A percentile compares a stretch with the other conserved stretches of the same genome.
Evolutionary conservation across 1,140 invertebrate species (phyloP).

Genomic region (Batillaria attramentaria): DNA sequence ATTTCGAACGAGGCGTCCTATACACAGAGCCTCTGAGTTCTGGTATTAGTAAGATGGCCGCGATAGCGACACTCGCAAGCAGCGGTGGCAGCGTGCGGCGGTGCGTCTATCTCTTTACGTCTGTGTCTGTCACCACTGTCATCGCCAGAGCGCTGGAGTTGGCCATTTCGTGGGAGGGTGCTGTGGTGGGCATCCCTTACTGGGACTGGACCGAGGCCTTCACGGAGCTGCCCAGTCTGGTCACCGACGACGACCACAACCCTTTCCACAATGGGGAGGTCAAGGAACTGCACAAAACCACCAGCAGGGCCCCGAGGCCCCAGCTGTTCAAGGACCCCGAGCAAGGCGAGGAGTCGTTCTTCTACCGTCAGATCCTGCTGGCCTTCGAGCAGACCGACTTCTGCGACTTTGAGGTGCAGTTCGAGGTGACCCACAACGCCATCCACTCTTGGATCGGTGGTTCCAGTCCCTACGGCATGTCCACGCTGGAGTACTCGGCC

Average conservation of each 20-base stretch:
- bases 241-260: slow-evolving; percentile 39
- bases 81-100: too few relatives aligned
- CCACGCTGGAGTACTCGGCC: slow-evolving; percentile 47
- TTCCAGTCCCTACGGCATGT: slow-evolving; percentile 42
- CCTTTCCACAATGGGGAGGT: slow-evolving; percentile 38
- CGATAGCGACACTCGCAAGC: too few relatives aligned
- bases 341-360: slow-evolving; percentile 35
- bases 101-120: too few relatives aligned
- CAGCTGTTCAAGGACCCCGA: slow-evolving; percentile 35
- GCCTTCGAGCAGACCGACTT: slow-evolving; percentile 45
- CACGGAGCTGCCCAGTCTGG: slow-evolving; percentile 35
- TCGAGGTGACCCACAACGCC: too few relatives aligned
- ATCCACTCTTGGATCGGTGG: slow-evolving; percentile 48
- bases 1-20: too few relatives aligned
- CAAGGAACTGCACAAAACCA: slow-evolving; percentile 21
- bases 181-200: slow-evolving; percentile 43
- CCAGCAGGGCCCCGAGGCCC: slow-evolving; percentile 28
- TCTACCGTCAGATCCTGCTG: slow-evolving; percentile 38
- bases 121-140: too few relatives aligned
- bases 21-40: too few relatives aligned
- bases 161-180: slow-evolving; percentile 4
- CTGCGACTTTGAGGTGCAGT: slow-evolving; percentile 42
- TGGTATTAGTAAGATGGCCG: too few relatives aligned
- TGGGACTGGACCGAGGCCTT: slow-evolving; percentile 52
- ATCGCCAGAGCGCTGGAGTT: too few relatives aligned